These are phyloP conservation scores for Neotragus pygmaeus DNA, from an alignment of 2,113 vertebrate species.

Conservation along the genomic window DNA sequence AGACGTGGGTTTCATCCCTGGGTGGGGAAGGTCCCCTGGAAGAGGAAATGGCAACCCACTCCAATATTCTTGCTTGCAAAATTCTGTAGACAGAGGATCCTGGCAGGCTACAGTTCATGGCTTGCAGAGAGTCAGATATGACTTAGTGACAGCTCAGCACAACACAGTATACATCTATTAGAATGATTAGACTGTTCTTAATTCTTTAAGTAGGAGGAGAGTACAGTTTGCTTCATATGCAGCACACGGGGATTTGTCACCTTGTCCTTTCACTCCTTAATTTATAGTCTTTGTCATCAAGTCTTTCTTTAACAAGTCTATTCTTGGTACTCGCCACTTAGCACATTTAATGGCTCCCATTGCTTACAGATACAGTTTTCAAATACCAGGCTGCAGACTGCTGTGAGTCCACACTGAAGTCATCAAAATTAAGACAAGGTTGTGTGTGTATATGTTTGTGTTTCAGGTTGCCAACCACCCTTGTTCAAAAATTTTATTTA, in stretches of 20 bases:
- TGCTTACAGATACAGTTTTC: not conserved
- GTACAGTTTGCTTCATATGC: not conserved
- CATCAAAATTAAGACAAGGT: not conserved
- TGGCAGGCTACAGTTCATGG: not conserved
- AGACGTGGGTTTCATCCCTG: not conserved
- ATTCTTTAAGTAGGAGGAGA: not conserved
- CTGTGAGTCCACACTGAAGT: not conserved
- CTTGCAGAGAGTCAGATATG: not conserved
- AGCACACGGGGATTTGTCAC: not conserved
- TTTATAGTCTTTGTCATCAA: not conserved
- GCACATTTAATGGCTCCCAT: not conserved
- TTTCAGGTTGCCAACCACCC: not conserved
- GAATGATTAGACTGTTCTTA: not conserved
- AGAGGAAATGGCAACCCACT: not conserved
- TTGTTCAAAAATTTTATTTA: not conserved
- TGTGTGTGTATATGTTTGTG: not conserved
- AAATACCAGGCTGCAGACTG: not conserved
- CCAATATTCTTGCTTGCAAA: not conserved
- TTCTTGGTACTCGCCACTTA: not conserved
- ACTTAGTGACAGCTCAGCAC: not conserved
- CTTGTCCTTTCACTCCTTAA: not conserved
- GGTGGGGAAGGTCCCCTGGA: not conserved
- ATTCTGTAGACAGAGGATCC: not conserved
- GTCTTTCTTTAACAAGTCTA: not conserved
- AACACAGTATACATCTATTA: not conserved